A percentile compares a stretch with the other conserved stretches of the same genome.
phyloP scores from a whole-genome alignment of 2,113 vertebrate genomes.

The Paraplagusia blochii region DNA sequence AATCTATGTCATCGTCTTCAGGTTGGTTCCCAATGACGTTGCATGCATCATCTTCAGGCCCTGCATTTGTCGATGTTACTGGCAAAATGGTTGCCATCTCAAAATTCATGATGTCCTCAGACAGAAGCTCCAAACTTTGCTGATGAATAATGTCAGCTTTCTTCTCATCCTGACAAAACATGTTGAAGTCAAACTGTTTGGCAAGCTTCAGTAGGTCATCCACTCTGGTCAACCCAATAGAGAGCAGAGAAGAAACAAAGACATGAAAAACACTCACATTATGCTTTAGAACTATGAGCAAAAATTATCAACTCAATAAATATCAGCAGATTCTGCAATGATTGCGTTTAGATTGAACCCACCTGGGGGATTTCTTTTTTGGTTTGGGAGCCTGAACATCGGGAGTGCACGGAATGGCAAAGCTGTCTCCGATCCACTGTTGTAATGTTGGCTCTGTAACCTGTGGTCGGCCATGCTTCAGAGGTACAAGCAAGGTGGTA shows the following conservation, averaged over 20 bases:
- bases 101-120: slow-evolving; percentile 13
- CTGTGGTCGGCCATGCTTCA: slow-evolving; percentile 78
- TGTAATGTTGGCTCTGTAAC: slow-evolving; percentile 77
- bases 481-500: accelerated
- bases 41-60: neutral
- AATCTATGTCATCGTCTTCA: slow-evolving; percentile 77
- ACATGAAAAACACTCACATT: neutral
- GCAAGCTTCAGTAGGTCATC: slow-evolving; percentile 90
- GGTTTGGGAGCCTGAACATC: slow-evolving; percentile 67
- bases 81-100: neutral
- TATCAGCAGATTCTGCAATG: too few relatives aligned
- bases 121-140: slow-evolving; percentile 25
- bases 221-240: slow-evolving; percentile 73
- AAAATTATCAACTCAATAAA: too few relatives aligned
- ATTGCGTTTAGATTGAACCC: slow-evolving; percentile 1
- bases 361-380: slow-evolving; percentile 80
- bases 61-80: neutral
- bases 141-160: slow-evolving; percentile 49
- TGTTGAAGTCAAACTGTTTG: slow-evolving; percentile 88
- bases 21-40: slow-evolving; percentile 36
- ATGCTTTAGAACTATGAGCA: too few relatives aligned
- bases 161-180: slow-evolving; percentile 76
- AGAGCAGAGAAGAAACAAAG: neutral
- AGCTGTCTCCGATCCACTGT: slow-evolving; percentile 91
- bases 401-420: slow-evolving; percentile 89